Evolutionary conservation across 53 echinoderm and acorn worm species (phyloP).

Genomic region (Paelopatides confundens): DNA sequence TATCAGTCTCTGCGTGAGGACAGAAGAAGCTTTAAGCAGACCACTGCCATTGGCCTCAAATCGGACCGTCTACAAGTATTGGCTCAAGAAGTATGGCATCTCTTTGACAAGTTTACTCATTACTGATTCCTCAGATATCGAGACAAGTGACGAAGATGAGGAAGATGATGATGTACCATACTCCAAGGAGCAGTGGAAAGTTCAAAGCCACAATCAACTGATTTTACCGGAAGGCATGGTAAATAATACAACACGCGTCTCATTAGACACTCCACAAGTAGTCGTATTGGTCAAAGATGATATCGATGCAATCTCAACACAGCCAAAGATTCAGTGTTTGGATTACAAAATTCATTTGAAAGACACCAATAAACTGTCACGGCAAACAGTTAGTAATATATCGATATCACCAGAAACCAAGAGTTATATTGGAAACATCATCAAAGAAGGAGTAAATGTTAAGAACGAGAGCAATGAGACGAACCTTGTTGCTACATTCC

Average conservation of each 20-base stretch:
- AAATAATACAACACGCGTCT: too few relatives aligned
- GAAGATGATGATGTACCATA: background rate
- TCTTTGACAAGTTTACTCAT: slow-evolving; percentile 15
- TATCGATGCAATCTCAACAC: background rate
- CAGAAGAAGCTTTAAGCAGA: background rate
- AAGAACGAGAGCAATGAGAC: background rate
- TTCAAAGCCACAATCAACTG: background rate
- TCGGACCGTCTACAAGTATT: background rate
- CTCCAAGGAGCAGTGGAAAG: background rate
- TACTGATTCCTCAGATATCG: slow-evolving; percentile 22
- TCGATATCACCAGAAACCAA: background rate
- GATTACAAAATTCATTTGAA: background rate
- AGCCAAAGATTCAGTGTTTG: background rate
- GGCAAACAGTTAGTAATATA: background rate
- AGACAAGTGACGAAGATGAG: slow-evolving; percentile 6
- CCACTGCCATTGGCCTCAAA: slow-evolving; percentile 29
- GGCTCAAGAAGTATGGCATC: slow-evolving; percentile 33
- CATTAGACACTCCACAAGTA: too few relatives aligned
- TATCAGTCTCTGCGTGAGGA: slow-evolving; percentile 4
- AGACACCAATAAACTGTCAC: background rate
- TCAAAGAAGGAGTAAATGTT: background rate
- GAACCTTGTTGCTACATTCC: background rate
- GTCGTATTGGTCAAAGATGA: background rate
- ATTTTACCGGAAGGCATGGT: too few relatives aligned
- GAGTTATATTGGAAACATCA: background rate